These are phyloP conservation scores for Ceratosolen solmsi DNA, from an alignment of 1,140 invertebrate species.

Conservation along the genomic window DNA sequence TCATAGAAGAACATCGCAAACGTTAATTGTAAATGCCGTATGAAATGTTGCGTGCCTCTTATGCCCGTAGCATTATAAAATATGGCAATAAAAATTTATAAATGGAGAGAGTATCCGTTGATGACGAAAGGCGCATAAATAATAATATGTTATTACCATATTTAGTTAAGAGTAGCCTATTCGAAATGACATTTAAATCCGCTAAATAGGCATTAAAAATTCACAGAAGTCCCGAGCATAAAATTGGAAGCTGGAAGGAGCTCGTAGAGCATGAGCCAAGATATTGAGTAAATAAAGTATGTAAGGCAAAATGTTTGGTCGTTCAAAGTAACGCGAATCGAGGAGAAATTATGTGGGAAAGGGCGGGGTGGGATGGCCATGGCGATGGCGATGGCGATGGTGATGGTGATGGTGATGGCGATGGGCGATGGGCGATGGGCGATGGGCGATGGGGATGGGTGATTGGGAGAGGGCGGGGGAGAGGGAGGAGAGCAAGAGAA, in stretches of 20 bases:
- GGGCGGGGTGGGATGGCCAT: slow-evolving; percentile 36
- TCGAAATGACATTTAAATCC: slow-evolving; percentile 10
- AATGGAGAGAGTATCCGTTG: no score
- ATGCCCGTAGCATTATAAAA: no score
- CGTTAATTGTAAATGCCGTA: no score
- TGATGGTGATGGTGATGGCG: no score
- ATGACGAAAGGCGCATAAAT: no score
- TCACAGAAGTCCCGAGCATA: slow-evolving; percentile 2
- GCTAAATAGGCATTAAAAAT: slow-evolving; percentile 11
- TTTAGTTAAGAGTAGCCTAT: slow-evolving; percentile 2
- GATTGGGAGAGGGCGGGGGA: no score
- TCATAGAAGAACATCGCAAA: no score
- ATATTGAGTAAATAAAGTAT: slow-evolving; percentile 51
- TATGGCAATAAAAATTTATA: no score
- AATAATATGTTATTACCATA: background rate
- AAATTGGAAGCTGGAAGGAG: background rate
- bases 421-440: no score
- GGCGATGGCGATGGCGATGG: background rate
- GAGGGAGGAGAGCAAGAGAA: background rate
- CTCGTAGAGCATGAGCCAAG: slow-evolving; percentile 41
- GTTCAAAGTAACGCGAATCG: slow-evolving; percentile 51
- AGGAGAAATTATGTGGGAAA: slow-evolving; percentile 46
- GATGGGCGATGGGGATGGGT: no score
- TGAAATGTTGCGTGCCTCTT: no score
- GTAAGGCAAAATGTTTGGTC: slow-evolving; percentile 53